phyloP scores from a whole-genome alignment of 2,113 vertebrate species.

The Theristicus caerulescens region DNA sequence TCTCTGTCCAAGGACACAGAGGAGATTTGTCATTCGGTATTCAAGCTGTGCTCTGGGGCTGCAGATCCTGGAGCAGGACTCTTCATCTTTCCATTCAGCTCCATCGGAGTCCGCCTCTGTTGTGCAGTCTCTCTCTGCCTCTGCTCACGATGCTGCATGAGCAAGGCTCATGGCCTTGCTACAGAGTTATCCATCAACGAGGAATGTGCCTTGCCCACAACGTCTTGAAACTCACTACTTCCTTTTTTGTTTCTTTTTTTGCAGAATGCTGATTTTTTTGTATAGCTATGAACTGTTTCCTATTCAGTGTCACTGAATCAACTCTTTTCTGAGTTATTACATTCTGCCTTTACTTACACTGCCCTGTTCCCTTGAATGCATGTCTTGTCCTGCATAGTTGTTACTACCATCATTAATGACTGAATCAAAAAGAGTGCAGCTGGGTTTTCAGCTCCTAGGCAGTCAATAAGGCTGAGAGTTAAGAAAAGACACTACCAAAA shows the following conservation, averaged over 20 bases:
- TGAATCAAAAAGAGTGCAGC: background rate
- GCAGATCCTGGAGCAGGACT: background rate
- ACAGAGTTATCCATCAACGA: background rate
- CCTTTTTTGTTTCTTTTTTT: background rate
- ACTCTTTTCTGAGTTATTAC: background rate
- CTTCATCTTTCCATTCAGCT: background rate
- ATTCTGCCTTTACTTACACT: background rate
- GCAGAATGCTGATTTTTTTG: background rate
- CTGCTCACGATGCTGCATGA: background rate
- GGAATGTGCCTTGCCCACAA: background rate
- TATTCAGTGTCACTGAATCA: background rate
- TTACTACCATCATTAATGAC: background rate
- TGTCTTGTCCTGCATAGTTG: background rate
- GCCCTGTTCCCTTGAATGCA: background rate
- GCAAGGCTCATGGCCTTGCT: background rate
- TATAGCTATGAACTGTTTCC: background rate
- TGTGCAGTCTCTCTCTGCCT: background rate
- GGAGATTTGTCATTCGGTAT: background rate
- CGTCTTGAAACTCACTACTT: background rate
- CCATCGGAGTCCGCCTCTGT: background rate
- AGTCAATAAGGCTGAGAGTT: background rate
- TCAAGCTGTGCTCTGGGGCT: background rate
- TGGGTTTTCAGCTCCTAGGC: background rate
- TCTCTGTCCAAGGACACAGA: fast-evolving
- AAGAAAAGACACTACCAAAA: background rate